Base-by-base conservation (phyloP, 2,888 invertebrate genomes). In the Caenorhabditis imperialis region DNA sequence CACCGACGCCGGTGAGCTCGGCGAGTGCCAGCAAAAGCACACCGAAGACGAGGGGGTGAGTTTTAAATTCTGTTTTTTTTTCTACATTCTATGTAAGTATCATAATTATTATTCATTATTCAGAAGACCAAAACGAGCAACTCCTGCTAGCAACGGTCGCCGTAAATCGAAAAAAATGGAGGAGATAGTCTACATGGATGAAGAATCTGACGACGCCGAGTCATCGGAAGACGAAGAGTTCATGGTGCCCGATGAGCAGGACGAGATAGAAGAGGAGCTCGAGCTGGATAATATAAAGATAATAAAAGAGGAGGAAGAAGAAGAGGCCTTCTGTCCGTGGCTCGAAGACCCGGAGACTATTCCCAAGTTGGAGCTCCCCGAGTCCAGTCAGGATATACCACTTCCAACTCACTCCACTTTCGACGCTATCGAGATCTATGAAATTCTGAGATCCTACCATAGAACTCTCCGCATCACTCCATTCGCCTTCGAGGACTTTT, bases 401-500 rank as follows among this genome's bases (percentile, higher is more conserved):
- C 45, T 81, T 4, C 72, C 75, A 1, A 48, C 25, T 8, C 47
- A 73, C n/a, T 14, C 65, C 25, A 62, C 79, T 8, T 70, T 81
- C 53, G 75, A 79, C 25, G 65, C 76, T 1, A 74, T 81, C 8
- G 82, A 83, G 62, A 78, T 99, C 71, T 99, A 97, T 90, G 98
- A 99, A 91, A 94, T 97, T 12, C 89, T 98, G 55, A 91, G 96
- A 81, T 94, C 96, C 88, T 99, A 97, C 90, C 92, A 95, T 82
- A 88, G 88, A 61, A 89, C 95, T 84, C 93, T 98, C 27, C 92
- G 97, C 73, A 90, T 99, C 50, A 96, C 97, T 27, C 96, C 96
- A 14, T 98, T 91, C 85, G 92, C 95, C 75, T 93, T 98, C 88
- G 99, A 99, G 91, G 98, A 99, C 89, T 94, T 99, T 88, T 96